A percentile compares a stretch with the other conserved stretches of the same genome.
phyloP scores from a whole-genome alignment of 1,140 invertebrate genomes.

The Leptinotarsa defecta region DNA sequence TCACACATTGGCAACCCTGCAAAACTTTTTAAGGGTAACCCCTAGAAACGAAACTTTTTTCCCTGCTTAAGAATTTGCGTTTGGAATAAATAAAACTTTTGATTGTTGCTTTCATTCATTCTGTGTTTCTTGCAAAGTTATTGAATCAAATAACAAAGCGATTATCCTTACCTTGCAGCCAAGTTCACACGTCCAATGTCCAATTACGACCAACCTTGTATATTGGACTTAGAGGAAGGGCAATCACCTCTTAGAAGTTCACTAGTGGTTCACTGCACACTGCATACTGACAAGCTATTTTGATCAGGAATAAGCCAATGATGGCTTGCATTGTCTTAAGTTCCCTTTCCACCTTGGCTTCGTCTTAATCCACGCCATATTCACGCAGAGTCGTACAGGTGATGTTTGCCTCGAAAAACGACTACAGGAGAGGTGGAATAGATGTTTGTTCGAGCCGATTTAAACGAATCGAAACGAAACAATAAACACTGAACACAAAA shows the following conservation, averaged over 20 bases:
- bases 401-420: neutral
- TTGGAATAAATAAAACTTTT: too few species aligned
- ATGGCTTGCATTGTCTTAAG: slow-evolving; percentile 30
- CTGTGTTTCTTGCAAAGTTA: too few species aligned
- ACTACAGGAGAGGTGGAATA: neutral
- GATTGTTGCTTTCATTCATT: too few species aligned
- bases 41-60: too few species aligned
- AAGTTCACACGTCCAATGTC: slow-evolving; percentile 36
- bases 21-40: too few species aligned
- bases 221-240: slow-evolving; percentile 38
- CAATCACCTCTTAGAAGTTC: slow-evolving; percentile 41
- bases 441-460: neutral
- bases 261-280: slow-evolving; percentile 40
- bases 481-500: neutral
- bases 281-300: slow-evolving; percentile 39
- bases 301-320: slow-evolving; percentile 27
- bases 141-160: neutral
- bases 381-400: slow-evolving; percentile 5
- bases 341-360: slow-evolving; percentile 22
- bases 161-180: neutral
- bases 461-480: neutral
- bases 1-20: too few species aligned
- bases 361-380: slow-evolving; percentile 10
- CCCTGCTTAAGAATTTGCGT: too few species aligned
- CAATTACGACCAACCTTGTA: slow-evolving; percentile 39